Percentiles rank a stretch among this genome's conserved stretches.
Evolutionary conservation across 2,113 vertebrate species (phyloP).

Genomic region (Perognathus longimembris): DNA sequence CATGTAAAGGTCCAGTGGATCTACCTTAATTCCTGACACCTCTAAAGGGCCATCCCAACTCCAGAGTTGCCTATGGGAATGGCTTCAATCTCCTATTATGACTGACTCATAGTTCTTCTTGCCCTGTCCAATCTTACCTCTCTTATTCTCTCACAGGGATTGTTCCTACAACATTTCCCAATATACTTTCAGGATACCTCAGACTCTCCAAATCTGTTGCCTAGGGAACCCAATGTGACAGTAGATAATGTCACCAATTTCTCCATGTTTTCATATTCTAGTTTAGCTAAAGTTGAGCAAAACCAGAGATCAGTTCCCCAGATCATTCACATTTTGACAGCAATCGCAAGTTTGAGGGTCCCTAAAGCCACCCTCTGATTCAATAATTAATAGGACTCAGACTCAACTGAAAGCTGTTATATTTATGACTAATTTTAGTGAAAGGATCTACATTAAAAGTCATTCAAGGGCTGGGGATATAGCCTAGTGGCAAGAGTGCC

Average conservation of each 20-base stretch:
- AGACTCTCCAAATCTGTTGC: conserved; percentile 31
- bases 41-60: neutral
- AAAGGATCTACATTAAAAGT: neutral
- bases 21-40: neutral
- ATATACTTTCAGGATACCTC: neutral
- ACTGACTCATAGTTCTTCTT: neutral
- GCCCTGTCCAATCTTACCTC: neutral
- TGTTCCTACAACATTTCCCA: neutral
- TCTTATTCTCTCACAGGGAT: neutral
- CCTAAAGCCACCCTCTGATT: neutral
- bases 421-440: neutral
- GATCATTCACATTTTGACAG: conserved; percentile 16
- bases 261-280: neutral
- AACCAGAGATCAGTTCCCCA: neutral
- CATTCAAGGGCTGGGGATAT: neutral
- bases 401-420: neutral
- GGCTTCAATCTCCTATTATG: neutral
- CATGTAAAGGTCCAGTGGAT: neutral
- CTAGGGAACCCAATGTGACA: neutral
- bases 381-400: neutral
- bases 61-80: neutral
- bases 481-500: too few species aligned
- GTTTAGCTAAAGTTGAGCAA: conserved; percentile 38
- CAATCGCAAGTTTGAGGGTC: neutral
- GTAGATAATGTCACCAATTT: neutral